Base-by-base conservation (phyloP, 2,888 invertebrate species). In the Schizotus pectinicornis region DNA sequence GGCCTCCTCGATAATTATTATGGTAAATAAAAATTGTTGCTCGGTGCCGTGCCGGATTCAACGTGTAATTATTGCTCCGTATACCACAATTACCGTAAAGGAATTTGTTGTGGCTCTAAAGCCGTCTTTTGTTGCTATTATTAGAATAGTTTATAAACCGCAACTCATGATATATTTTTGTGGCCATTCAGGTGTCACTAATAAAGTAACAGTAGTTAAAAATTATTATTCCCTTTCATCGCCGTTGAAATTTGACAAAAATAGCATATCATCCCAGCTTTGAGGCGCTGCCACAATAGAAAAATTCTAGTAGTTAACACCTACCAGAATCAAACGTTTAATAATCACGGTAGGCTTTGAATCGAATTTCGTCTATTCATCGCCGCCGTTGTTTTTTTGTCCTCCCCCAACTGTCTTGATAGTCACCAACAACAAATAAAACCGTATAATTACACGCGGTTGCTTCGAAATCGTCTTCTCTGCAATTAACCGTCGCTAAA, bases 201-300 rank as follows among this genome's bases (percentile, higher is more conserved):
- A 52, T 52, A 52, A 43, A 53, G 45, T 46, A 53, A 53, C 53
- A 46, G 45, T 45, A 46, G 53, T 46, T 53, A 53, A 53, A 45
- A 53, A 45, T 53, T 31, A 33, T 53, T 37, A 11, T 14, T 42
- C 14, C 42, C 12, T 37, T 52, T 43, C 31, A 52, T 13, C 36
- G 32, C 8, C 22, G 5, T 43, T 52, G 36, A 37, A 34, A 42
- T 51, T 50, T 22, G 50, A 50, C 41, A 41, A 50, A 50, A 50
- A 50, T 39, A 41, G 50, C 50, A 14, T 50, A 50, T 50, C 41
- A 50, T 50, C 41, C 35, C n/a, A n/a, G 42, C 22, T 30, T 34
- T 42, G 35, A 42, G 35, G 13, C 35, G 36, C 49, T 41, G 50
- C 31, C 38, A 49, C 33, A 33, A 32, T 31, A 22, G 22, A 50